Conservation (phyloP, 2,797 vertebrate genomes). For the Alcedo atthis region DNA sequence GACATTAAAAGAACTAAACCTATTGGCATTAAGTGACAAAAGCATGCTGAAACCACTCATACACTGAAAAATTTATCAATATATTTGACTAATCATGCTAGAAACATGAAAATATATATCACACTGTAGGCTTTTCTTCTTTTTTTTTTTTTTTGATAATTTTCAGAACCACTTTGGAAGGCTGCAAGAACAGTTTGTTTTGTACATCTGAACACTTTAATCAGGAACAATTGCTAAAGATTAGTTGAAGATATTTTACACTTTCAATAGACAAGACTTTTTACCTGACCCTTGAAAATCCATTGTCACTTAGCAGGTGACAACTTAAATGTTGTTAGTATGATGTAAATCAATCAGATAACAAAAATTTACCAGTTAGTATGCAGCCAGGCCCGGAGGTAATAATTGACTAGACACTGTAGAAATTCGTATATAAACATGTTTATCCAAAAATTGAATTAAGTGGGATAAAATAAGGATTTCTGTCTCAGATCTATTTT, state of each 20-base stretch:
- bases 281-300: background rate
- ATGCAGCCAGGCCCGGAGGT: background rate
- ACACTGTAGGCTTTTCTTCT: background rate
- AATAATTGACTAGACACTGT: background rate
- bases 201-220: background rate
- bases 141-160: background rate
- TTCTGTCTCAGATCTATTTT: background rate
- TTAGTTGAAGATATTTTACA: background rate
- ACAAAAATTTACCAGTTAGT: background rate
- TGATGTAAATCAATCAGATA: background rate
- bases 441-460: background rate
- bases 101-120: background rate
- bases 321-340: background rate
- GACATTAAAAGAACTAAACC: background rate
- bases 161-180: background rate
- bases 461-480: background rate
- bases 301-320: background rate
- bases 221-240: background rate
- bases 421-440: background rate
- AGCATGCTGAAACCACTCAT: background rate
- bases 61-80: background rate
- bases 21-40: background rate
- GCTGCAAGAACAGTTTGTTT: rapidly evolving
- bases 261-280: background rate
- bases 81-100: background rate